Conservation (phyloP, 2,797 vertebrate genomes). For the Platyrinchus mystaceus region DNA sequence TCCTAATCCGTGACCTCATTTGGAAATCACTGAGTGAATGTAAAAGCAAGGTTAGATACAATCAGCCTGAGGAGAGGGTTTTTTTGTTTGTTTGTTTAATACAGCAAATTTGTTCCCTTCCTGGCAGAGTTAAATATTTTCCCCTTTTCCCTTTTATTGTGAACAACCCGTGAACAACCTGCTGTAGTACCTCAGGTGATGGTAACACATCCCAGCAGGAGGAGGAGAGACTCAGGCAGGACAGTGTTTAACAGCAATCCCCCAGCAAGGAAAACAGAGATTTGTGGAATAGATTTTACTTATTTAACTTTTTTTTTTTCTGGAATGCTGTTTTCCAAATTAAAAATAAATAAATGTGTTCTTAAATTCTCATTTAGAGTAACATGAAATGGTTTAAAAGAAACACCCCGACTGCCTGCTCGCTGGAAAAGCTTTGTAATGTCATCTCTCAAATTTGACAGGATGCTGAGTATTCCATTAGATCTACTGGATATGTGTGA, state of each 20-base stretch:
- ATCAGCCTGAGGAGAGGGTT: neutral
- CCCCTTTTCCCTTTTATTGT: neutral
- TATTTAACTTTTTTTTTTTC: neutral
- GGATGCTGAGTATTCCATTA: conserved; percentile 35
- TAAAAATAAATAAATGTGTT: conserved; percentile 36
- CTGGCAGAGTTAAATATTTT: neutral
- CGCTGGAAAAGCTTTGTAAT: conserved; percentile 25
- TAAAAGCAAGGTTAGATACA: conserved; percentile 3
- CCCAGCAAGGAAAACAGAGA: neutral
- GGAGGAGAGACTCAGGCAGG: neutral
- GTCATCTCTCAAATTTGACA: conserved; percentile 30
- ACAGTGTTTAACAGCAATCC: neutral
- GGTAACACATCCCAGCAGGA: neutral
- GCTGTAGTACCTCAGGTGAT: neutral
- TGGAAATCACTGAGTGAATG: neutral
- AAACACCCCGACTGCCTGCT: neutral
- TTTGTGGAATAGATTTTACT: neutral
- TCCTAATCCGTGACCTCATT: neutral
- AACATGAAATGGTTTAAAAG: neutral
- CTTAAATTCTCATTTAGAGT: conserved; percentile 31
- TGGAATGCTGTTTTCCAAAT: neutral
- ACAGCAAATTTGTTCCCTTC: neutral
- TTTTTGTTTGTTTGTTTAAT: neutral
- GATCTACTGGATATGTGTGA: neutral
- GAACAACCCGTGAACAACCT: no score